Evolutionary conservation across 2,888 invertebrate species (phyloP).

Genomic region (Andrena flavipes): DNA sequence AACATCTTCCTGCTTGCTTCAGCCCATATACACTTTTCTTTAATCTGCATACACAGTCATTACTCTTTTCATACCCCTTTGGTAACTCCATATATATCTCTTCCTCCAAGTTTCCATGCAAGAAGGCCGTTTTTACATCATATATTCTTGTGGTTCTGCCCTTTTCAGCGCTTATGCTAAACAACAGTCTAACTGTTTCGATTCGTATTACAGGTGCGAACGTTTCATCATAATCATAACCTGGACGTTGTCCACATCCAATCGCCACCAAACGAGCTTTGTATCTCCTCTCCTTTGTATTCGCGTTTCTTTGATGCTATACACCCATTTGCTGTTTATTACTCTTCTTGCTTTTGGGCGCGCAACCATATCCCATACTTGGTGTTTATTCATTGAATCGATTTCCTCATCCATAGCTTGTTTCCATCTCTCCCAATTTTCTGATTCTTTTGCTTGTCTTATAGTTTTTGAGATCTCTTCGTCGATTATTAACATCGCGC

Average conservation of each 20-base stretch:
- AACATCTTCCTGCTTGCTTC: conserved; percentile 24
- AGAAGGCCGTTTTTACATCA: conserved; percentile 3
- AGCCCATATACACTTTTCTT: conserved; percentile 12
- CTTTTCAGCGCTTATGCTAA: conserved; percentile 17
- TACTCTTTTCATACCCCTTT: neutral
- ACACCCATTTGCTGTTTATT: too few species aligned
- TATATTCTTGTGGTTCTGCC: too few species aligned
- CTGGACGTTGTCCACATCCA: conserved; percentile 23
- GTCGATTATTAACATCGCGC: neutral
- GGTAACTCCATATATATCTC: conserved; percentile 15
- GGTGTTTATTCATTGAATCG: too few species aligned
- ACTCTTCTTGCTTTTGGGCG: too few species aligned
- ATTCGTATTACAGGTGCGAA: conserved; percentile 3
- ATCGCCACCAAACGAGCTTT: conserved; percentile 12
- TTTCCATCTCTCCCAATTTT: neutral
- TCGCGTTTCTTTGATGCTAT: too few species aligned
- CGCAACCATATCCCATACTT: too few species aligned
- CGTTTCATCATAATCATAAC: conserved; percentile 15
- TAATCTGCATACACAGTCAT: neutral
- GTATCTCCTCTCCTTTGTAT: neutral
- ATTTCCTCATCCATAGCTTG: neutral
- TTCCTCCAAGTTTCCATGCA: conserved; percentile 6
- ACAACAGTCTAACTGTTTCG: conserved; percentile 7
- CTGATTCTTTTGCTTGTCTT: neutral
- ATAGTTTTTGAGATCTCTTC: neutral